phyloP scores from a whole-genome alignment of 2,113 vertebrate species.

The Oceanodroma tethys region DNA sequence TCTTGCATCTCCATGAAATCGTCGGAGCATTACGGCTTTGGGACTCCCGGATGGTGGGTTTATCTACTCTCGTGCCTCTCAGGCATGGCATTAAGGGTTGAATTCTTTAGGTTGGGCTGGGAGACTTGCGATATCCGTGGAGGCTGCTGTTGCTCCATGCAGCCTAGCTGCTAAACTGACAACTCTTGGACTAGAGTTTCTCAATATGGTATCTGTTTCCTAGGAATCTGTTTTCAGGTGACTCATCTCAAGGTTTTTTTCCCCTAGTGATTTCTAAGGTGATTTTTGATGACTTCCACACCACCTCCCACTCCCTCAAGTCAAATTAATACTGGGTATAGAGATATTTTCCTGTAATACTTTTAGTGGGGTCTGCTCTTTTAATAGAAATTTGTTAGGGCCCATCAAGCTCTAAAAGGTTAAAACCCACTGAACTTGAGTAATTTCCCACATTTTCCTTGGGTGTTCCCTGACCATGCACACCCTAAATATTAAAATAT shows the following conservation, averaged over 20 bases:
- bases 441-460: background rate
- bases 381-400: background rate
- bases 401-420: background rate
- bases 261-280: background rate
- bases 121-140: background rate
- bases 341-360: background rate
- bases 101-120: background rate
- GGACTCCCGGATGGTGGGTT: background rate
- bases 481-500: background rate
- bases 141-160: background rate
- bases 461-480: accelerated
- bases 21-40: background rate
- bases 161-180: background rate
- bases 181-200: background rate
- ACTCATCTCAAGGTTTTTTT: background rate
- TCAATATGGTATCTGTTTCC: background rate
- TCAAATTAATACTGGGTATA: background rate
- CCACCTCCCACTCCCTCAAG: background rate
- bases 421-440: background rate
- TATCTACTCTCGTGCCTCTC: background rate
- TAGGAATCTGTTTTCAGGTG: background rate
- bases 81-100: background rate
- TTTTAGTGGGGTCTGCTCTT: background rate
- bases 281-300: background rate
- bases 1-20: background rate